A percentile compares a stretch with the other conserved stretches of the same genome.
Evolutionary conservation across 2,113 vertebrate genomes (phyloP).

Genomic region (Ivindomyrus marchei): DNA sequence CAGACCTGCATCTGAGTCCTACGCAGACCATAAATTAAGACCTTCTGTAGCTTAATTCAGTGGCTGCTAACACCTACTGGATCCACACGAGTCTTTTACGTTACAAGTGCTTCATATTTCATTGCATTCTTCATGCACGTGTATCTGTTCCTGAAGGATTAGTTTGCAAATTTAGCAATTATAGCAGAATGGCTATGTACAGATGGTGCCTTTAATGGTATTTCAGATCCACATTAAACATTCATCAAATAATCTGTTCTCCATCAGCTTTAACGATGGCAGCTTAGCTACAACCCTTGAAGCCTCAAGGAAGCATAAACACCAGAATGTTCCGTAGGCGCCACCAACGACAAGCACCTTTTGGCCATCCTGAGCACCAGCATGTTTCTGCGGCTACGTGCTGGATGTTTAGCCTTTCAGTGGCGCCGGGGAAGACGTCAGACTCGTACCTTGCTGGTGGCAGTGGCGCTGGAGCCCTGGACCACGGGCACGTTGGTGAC

Average conservation of each 20-base stretch:
- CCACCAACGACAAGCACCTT: background rate
- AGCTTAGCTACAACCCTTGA: background rate
- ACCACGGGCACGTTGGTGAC: slow-evolving; percentile 75
- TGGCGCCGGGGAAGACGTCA: background rate
- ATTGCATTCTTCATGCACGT: background rate
- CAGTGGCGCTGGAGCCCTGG: slow-evolving; percentile 67
- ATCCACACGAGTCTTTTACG: background rate
- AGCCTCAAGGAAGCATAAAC: background rate
- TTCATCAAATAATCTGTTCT: background rate
- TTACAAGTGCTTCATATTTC: background rate
- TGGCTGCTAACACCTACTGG: background rate
- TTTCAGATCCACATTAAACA: background rate
- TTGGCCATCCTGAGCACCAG: background rate
- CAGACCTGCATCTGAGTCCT: background rate
- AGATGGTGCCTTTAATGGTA: background rate
- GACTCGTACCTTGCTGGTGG: slow-evolving; percentile 68
- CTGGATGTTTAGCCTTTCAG: background rate
- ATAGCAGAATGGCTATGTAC: background rate
- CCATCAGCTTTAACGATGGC: background rate
- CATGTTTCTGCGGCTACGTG: background rate
- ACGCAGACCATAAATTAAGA: background rate
- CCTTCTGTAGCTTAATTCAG: background rate
- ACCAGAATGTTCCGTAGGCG: background rate
- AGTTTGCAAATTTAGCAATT: background rate
- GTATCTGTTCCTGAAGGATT: background rate